Evolutionary conservation across 2,888 invertebrate genomes (phyloP).

Genomic region (Tridacna gigas): DNA sequence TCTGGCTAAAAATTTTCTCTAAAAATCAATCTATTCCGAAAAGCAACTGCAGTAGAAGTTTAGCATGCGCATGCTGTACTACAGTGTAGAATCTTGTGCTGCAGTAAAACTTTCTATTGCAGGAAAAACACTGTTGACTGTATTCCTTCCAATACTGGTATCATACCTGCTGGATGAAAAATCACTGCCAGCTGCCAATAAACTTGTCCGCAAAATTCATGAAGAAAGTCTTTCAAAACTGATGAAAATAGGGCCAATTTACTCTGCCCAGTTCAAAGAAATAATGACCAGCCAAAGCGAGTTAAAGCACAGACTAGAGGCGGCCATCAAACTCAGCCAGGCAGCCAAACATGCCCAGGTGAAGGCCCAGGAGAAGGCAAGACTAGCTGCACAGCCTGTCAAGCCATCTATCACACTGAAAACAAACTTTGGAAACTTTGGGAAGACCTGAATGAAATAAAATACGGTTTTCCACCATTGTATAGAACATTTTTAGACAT

Average conservation of each 20-base stretch:
- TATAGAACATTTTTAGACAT: too few relatives aligned
- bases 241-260: conserved; percentile 95
- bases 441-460: conserved; percentile 17
- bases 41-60: too few relatives aligned
- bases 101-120: conserved; percentile 58
- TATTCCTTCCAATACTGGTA: conserved; percentile 95
- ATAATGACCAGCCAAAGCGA: conserved; percentile 94
- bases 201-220: conserved; percentile 87
- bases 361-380: conserved; percentile 65
- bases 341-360: conserved; percentile 86
- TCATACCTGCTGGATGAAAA: conserved; percentile 90
- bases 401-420: conserved; percentile 72
- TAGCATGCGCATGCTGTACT: too few relatives aligned
- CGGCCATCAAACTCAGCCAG: conserved; percentile 91
- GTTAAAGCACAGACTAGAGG: conserved; percentile 92
- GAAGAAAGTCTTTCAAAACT: conserved; percentile 95
- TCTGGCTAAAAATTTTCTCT: too few relatives aligned
- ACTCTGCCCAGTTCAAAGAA: conserved; percentile 96
- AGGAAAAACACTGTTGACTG: conserved; percentile 95
- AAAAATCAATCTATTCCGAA: too few relatives aligned
- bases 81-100: too few relatives aligned
- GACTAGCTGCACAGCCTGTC: conserved; percentile 63
- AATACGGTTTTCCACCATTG: too few relatives aligned
- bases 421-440: conserved; percentile 96
- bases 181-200: conserved; percentile 79